A percentile compares a stretch with the other conserved stretches of the same genome.
Conservation (phyloP, 2,113 vertebrate genomes). For the Diadophis punctatus region DNA sequence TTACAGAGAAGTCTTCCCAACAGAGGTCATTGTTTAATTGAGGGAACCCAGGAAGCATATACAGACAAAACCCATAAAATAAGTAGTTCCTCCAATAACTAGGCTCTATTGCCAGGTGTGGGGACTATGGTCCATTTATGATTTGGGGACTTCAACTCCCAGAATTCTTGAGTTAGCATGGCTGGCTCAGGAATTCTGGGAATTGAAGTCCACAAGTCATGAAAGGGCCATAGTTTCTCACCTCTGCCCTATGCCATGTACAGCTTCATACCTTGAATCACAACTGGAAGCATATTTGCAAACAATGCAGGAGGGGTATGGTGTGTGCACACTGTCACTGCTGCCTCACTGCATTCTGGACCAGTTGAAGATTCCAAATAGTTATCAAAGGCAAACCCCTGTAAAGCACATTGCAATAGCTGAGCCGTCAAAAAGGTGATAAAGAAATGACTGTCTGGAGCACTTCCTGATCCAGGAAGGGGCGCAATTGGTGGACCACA, state of each 20-base stretch:
- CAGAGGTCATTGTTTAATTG: neutral
- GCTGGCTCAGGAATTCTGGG: neutral
- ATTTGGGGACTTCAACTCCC: neutral
- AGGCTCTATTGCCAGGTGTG: neutral
- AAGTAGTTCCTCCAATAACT: neutral
- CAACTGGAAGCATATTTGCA: neutral
- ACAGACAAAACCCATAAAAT: neutral
- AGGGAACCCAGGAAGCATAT: neutral
- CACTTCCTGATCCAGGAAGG: neutral
- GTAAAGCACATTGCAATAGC: neutral
- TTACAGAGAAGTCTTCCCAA: neutral
- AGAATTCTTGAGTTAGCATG: neutral
- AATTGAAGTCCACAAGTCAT: neutral
- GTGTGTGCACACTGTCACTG: neutral
- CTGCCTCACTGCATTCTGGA: neutral
- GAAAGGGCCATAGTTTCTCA: neutral
- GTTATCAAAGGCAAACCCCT: neutral
- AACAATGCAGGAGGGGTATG: neutral
- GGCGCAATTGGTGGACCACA: neutral
- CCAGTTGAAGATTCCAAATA: neutral
- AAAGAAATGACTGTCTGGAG: neutral
- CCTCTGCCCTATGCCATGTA: neutral
- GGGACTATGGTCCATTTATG: neutral
- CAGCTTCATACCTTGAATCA: neutral
- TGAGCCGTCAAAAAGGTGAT: neutral